Percentiles rank a stretch among this genome's conserved stretches.
phyloP scores from a whole-genome alignment of 2,888 invertebrate genomes.

The Mellilla xanthometata region DNA sequence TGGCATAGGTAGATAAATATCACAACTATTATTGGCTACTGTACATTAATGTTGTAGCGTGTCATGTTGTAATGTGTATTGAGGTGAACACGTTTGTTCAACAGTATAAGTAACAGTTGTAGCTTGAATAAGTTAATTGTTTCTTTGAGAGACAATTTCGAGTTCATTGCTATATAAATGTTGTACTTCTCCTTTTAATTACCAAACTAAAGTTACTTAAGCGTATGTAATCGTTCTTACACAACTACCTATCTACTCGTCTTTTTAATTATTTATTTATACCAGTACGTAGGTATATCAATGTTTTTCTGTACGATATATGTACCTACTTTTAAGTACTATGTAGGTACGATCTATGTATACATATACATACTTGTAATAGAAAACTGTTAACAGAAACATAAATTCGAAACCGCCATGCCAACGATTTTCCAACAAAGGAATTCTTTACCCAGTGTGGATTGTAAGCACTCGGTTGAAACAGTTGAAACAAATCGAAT shows the following conservation, averaged over 20 bases:
- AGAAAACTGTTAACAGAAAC: not conserved
- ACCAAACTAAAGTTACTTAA: too few species aligned
- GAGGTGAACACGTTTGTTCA: not conserved
- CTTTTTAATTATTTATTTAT: too few species aligned
- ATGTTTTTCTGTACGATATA: too few species aligned
- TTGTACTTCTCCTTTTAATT: too few species aligned
- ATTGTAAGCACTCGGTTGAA: constrained; percentile 5
- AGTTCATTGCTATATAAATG: constrained; percentile 30
- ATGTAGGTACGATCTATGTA: constrained; percentile 10
- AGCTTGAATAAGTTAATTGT: constrained; percentile 24
- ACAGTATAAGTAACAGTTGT: not conserved
- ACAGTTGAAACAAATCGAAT: constrained; percentile 9
- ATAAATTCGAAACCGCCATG: constrained; percentile 2
- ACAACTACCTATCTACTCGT: too few species aligned
- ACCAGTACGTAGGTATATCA: too few species aligned
- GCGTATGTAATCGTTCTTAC: too few species aligned
- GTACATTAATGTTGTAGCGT: too few species aligned
- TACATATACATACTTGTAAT: too few species aligned
- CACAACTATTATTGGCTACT: too few species aligned
- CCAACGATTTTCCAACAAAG: constrained; percentile 5
- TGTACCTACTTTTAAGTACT: too few species aligned
- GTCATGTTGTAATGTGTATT: not conserved
- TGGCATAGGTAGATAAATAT: constrained; percentile 35
- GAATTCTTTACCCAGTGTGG: not conserved
- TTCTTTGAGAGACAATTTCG: constrained; percentile 31